Conservation (phyloP, 2,113 vertebrate genomes). For the Sinocyclocheilus maitianheensis region DNA sequence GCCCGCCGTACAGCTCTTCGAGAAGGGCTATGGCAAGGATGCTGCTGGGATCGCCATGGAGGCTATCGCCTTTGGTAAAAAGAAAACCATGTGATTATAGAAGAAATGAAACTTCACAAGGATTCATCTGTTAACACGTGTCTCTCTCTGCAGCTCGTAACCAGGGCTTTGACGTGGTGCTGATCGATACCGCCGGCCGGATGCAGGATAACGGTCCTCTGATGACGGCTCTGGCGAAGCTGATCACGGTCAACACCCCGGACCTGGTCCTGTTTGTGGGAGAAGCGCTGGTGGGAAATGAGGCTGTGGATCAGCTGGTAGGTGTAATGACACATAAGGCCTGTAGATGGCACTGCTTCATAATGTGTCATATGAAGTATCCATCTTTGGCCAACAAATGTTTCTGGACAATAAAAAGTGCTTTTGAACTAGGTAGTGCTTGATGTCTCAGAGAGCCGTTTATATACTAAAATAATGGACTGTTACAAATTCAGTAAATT, state of each 20-base stretch:
- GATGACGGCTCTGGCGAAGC: constrained; percentile 95
- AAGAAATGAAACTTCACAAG: not conserved
- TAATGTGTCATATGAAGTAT: not conserved
- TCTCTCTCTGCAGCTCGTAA: constrained; percentile 81
- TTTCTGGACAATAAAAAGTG: not conserved
- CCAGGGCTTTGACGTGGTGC: constrained; percentile 93
- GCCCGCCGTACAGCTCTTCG: constrained; percentile 90
- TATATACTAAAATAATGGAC: not conserved
- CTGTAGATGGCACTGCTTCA: not conserved
- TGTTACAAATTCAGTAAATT: not conserved
- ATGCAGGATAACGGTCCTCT: constrained; percentile 98
- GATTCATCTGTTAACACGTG: not conserved
- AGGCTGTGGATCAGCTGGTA: constrained; percentile 98
- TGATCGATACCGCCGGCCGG: constrained; percentile 97
- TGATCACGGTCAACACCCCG: constrained; percentile 93
- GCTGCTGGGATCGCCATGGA: constrained; percentile 98
- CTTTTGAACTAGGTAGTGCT: not conserved
- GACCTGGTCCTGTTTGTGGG: constrained; percentile 97
- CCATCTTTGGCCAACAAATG: no score
- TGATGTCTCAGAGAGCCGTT: not conserved
- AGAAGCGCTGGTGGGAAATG: constrained; percentile 95
- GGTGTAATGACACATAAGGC: constrained; percentile 57
- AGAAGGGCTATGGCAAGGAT: constrained; percentile 97
- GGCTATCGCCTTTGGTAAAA: constrained; percentile 89
- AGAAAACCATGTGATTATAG: not conserved